phyloP scores from a whole-genome alignment of 2,797 vertebrate genomes.

The Mionectes olivaceus region DNA sequence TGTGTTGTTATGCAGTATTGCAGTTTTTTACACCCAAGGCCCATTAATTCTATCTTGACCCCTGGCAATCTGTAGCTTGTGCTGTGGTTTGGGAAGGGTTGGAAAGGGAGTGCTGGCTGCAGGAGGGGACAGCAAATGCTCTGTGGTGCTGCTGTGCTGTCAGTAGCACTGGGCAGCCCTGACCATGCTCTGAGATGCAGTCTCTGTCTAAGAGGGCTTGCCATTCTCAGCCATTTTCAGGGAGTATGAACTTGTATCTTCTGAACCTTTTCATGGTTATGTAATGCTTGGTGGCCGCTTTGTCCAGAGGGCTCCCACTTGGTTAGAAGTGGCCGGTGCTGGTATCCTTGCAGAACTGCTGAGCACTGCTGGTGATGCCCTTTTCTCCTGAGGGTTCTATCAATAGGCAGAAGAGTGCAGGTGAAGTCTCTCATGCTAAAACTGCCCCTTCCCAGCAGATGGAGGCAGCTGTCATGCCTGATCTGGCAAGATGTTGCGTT shows the following conservation, averaged over 20 bases:
- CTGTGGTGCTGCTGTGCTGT: fast-evolving
- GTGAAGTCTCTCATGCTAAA: background rate
- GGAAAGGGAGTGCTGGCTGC: background rate
- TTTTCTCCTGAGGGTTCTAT: background rate
- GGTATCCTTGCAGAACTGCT: fast-evolving
- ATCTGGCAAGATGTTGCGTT: background rate
- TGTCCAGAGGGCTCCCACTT: background rate
- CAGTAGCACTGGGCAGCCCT: background rate
- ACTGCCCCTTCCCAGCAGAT: background rate
- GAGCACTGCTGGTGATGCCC: background rate
- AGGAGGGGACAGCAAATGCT: fast-evolving
- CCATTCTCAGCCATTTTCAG: background rate
- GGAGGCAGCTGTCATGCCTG: background rate
- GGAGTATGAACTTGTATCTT: background rate
- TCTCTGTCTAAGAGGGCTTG: background rate
- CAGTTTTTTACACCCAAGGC: background rate
- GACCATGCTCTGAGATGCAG: background rate
- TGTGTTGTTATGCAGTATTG: background rate
- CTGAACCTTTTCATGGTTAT: background rate
- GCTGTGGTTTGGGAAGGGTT: background rate
- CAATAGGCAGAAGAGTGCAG: background rate
- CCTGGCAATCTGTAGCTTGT: background rate
- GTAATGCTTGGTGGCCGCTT: background rate
- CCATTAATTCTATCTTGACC: background rate
- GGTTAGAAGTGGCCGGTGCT: background rate